Base-by-base conservation (phyloP, 1,140 invertebrate species). In the Zaprionus nigranus region DNA sequence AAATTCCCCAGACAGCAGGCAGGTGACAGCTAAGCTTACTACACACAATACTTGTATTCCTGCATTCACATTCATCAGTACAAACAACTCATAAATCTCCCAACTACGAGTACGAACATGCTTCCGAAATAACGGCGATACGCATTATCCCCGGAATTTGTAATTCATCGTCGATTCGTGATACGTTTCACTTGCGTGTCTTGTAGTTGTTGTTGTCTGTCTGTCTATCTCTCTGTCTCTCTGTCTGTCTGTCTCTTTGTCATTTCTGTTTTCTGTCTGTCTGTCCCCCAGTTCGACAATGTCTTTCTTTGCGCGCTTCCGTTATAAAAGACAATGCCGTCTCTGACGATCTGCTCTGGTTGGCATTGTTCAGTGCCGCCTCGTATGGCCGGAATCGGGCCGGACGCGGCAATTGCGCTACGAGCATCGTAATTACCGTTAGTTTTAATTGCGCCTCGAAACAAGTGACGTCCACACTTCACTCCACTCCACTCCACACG, bases 291-390 rank as follows among this genome's bases (percentile, higher is more conserved):
- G 57, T 38, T 43, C 43, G 53, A 54, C 43, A 66, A 72, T 70
- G 64, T 69, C 46, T 75, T 73, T 49, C 68, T 80, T 69, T 15
- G 64, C 36, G 17, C 15, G 59, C 82, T 86, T 81, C 74, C 81
- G 81, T 74, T 88, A 58, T 67, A 58, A 71, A 54, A 83, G 36
- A 72, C 69, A 67, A 57, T 71, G 59, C 24, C 43, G 36, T 49
- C 40, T 46, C 3, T 77, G 66, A n/a, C 40, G 82, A 63, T 88
- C 59, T 88, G 84, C 84, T 88, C 84, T 88, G 84, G 78, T 88
- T 88, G 84, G 84, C 85, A 84, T 88, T 87, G 84, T 84, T 84
- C 83, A 88, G 64, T 88, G 84, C 43, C 77, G 77, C 49, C 67
- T 56, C 30, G 22, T 38, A n/a, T 11, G 54, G 53, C 59, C 67